phyloP scores from a whole-genome alignment of 2,113 vertebrate genomes.

The Melanocharis versteri region DNA sequence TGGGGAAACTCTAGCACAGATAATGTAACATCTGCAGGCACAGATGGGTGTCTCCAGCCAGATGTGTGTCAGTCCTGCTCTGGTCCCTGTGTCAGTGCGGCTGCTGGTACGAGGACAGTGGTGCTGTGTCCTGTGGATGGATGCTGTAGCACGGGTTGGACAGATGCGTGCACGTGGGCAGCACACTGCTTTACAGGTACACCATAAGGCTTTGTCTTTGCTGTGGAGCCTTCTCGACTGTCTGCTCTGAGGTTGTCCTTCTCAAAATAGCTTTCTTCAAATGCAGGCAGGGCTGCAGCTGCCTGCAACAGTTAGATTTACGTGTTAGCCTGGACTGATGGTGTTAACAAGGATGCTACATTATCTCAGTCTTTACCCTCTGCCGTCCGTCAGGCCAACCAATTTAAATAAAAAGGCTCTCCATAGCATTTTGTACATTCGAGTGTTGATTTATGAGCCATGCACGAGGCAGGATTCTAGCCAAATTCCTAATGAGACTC shows the following conservation, averaged over 20 bases:
- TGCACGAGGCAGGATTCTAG: neutral
- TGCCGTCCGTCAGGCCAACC: neutral
- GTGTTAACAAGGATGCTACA: neutral
- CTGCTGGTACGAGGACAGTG: accelerated
- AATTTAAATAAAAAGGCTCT: neutral
- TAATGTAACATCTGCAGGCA: neutral
- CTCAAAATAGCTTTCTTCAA: neutral
- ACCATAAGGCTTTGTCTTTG: neutral
- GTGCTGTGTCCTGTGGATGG: neutral
- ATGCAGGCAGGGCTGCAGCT: neutral
- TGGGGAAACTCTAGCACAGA: neutral
- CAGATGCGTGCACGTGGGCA: neutral
- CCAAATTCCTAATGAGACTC: neutral
- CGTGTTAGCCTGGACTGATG: neutral
- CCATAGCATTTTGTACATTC: neutral
- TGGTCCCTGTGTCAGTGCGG: accelerated
- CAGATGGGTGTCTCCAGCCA: accelerated
- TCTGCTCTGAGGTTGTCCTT: neutral
- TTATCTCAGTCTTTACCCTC: neutral
- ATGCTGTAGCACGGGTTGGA: neutral
- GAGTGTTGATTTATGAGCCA: neutral
- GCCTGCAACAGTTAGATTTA: neutral
- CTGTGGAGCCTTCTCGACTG: neutral
- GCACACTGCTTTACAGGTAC: accelerated
- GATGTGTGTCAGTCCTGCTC: neutral